A percentile compares a stretch with the other conserved stretches of the same genome.
Evolutionary conservation across 2,113 vertebrate genomes (phyloP).

Genomic region (Polypterus senegalus): DNA sequence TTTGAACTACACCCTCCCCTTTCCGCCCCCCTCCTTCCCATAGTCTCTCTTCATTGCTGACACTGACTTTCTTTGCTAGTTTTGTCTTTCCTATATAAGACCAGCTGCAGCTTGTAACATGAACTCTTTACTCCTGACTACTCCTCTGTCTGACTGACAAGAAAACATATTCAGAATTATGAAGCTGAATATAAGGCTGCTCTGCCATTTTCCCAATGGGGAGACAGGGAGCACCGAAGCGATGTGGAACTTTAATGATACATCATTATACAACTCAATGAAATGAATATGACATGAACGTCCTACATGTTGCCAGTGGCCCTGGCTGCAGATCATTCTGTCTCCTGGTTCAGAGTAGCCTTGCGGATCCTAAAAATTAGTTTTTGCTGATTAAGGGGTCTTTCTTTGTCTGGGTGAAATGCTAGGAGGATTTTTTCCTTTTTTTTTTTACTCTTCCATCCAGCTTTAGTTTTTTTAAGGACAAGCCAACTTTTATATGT

Average conservation of each 20-base stretch:
- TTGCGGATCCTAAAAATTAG: not conserved
- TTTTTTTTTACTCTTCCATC: slow-evolving; percentile 5
- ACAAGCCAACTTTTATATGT: not conserved
- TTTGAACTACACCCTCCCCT: too few relatives aligned
- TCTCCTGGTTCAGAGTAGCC: too few relatives aligned
- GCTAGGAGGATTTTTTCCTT: not conserved
- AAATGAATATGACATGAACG: slow-evolving; percentile 4
- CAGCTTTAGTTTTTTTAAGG: not conserved
- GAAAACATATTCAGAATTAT: slow-evolving; percentile 3
- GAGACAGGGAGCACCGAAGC: not conserved
- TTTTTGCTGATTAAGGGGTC: not conserved
- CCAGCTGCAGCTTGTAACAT: slow-evolving; percentile 25
- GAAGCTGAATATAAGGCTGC: not conserved
- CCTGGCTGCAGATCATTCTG: not conserved
- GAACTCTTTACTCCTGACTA: slow-evolving; percentile 13
- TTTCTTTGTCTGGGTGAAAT: not conserved
- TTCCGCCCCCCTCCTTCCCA: too few relatives aligned
- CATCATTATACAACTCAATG: not conserved
- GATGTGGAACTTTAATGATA: slow-evolving; percentile 2
- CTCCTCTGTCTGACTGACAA: slow-evolving; percentile 18
- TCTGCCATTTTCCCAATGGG: slow-evolving; percentile 1
- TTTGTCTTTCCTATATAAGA: slow-evolving; percentile 13
- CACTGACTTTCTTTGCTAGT: too few relatives aligned
- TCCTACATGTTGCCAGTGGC: not conserved
- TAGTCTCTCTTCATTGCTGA: too few relatives aligned